Evolutionary conservation across 92 coral and sea anemone genomes (phyloP).

Genomic region (Nematostella vectensis): DNA sequence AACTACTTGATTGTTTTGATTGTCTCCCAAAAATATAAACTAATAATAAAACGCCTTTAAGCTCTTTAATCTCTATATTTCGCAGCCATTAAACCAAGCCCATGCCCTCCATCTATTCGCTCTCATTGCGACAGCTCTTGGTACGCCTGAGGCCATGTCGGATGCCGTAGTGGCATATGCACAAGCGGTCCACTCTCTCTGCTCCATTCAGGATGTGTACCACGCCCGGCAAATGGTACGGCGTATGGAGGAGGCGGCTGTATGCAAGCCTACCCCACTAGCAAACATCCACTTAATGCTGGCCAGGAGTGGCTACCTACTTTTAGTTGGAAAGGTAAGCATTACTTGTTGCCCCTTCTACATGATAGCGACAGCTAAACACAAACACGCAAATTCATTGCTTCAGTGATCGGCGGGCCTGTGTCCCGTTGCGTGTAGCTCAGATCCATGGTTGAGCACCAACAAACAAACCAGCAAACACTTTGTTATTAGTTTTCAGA

Average conservation of each 20-base stretch:
- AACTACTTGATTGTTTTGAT: no score
- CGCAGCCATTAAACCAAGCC: constrained; percentile 64
- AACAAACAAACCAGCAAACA: no score
- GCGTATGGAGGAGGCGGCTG: constrained; percentile 34
- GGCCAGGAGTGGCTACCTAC: constrained; percentile 55
- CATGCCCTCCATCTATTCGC: constrained; percentile 68
- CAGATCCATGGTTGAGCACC: no score
- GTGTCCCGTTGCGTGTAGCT: no score
- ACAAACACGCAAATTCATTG: no score
- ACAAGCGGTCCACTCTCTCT: constrained; percentile 67
- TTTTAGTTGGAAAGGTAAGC: constrained; percentile 72
- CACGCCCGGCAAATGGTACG: constrained; percentile 48
- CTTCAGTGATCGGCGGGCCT: no score
- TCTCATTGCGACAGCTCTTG: constrained; percentile 40
- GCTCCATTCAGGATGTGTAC: constrained; percentile 47
- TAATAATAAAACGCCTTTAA: no score
- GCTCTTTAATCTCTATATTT: not conserved
- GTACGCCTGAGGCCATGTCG: constrained; percentile 38
- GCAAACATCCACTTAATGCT: constrained; percentile 36
- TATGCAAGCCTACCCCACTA: constrained; percentile 21
- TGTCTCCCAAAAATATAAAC: no score
- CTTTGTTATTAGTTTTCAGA: constrained; percentile 69
- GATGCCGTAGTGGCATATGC: constrained; percentile 42
- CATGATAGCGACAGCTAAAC: no score
- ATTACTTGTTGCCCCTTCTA: not conserved